Conservation (phyloP, 2,888 invertebrate species). For the Atethmia centrago region DNA sequence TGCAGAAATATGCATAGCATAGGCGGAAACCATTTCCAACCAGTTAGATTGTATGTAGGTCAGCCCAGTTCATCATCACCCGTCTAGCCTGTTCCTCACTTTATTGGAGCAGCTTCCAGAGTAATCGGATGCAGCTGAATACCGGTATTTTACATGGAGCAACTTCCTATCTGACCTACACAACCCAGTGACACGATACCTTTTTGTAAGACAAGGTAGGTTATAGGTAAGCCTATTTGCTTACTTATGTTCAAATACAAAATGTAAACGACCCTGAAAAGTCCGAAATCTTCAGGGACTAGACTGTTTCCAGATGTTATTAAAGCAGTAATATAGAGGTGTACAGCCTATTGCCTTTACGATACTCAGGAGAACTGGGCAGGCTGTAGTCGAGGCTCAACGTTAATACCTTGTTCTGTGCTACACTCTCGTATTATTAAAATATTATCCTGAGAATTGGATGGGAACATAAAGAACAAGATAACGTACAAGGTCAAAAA, state of each 20-base stretch:
- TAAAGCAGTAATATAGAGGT: constrained; percentile 43
- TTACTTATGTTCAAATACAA: constrained; percentile 16
- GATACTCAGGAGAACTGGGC: constrained; percentile 40
- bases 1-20: too few relatives aligned
- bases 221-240: neutral
- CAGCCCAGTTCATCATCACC: neutral
- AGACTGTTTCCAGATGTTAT: constrained; percentile 46
- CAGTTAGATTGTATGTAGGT: neutral
- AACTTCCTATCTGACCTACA: too few relatives aligned
- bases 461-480: constrained; percentile 9
- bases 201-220: neutral
- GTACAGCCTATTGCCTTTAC: constrained; percentile 47
- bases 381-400: constrained; percentile 15
- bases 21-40: neutral
- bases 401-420: constrained; percentile 36
- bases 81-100: too few relatives aligned
- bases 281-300: constrained; percentile 22
- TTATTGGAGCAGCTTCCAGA: too few relatives aligned
- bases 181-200: neutral
- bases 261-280: constrained; percentile 12
- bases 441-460: constrained; percentile 37
- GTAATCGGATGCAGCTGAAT: too few relatives aligned
- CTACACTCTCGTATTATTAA: constrained; percentile 35
- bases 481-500: neutral
- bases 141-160: too few relatives aligned